Base-by-base conservation (phyloP, 2,797 vertebrate genomes). In the Coregonus sp. region DNA sequence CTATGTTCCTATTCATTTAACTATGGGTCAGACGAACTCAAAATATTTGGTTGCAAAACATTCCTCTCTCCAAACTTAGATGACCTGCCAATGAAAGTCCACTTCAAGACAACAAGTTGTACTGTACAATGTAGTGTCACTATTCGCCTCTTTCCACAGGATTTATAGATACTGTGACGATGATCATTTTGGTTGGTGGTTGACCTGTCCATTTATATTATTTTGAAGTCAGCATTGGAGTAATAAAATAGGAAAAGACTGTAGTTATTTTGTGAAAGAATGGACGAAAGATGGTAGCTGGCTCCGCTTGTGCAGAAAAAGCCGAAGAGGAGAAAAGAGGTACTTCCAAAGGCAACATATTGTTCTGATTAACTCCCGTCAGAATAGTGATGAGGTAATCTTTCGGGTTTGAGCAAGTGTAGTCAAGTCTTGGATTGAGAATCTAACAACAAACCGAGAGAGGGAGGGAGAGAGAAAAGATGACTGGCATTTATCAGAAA, bases 341-440 rank as follows among this genome's bases (percentile, higher is more conserved):
- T 71, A 70, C 78, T 88, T 92, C 89, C 89, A 91, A 86, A 86
- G 79, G 78, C 88, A 85, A 81, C 93, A 94, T 88, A 81, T 75
- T 93, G 92, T 94, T 95, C 87, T 82, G 82, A 94, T 94, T 94
- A 94, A 87, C 89, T 91, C 81, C 85, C 87, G 86, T 66, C 72
- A 87, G 89, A 86, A 89, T 78, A 81, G 86, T 81, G 87, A 92
- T 86, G 92, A 95, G 90, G 92, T 94, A 91, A 94, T 94, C 84
- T 73, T 82, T 77, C 29, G 70, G 79, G 74, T 75, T 70, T 72
- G 68, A 81, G 78, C 75, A 78, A 89, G 78, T 81, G 77, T 77
- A 78, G 70, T 72, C 78, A 80, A 87, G 78, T 81, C 84, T 85
- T 85, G 84, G 85, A 91, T 86, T 77, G 81, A 86, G 86, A 89